Percentiles rank a stretch among this genome's conserved stretches.
phyloP scores from a whole-genome alignment of 2,113 vertebrate genomes.

The Chamaetylas fuelleborni region DNA sequence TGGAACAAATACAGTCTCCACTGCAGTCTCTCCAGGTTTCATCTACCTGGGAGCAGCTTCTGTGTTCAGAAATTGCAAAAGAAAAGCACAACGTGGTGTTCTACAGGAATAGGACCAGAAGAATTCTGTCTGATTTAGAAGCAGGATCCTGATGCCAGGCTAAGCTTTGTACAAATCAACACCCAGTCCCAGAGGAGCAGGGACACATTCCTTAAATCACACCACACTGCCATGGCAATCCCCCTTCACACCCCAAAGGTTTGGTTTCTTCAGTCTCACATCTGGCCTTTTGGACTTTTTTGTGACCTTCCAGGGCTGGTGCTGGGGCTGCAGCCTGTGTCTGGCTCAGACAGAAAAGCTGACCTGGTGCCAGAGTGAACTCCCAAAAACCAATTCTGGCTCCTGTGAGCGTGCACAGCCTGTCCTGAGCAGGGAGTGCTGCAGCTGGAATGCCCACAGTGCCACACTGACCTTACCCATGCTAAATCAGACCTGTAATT shows the following conservation, averaged over 20 bases:
- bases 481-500: neutral
- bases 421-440: neutral
- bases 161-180: neutral
- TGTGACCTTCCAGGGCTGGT: neutral
- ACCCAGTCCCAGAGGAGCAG: neutral
- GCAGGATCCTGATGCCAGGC: neutral
- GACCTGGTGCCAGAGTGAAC: neutral
- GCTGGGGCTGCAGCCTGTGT: neutral
- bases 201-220: neutral
- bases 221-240: neutral
- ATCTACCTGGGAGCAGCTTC: neutral
- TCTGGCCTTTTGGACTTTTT: neutral
- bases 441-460: neutral
- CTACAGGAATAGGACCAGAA: neutral
- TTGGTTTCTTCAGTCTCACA: rapidly evolving
- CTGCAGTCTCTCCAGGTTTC: neutral
- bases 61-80: neutral
- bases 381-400: neutral
- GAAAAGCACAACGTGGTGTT: rapidly evolving
- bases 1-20: neutral
- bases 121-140: neutral
- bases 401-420: neutral
- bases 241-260: rapidly evolving
- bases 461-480: neutral
- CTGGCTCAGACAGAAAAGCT: neutral